A percentile compares a stretch with the other conserved stretches of the same genome.
These are phyloP conservation scores for Octopus bimaculoides DNA, from an alignment of 1,140 invertebrate species.

Conservation along the genomic window DNA sequence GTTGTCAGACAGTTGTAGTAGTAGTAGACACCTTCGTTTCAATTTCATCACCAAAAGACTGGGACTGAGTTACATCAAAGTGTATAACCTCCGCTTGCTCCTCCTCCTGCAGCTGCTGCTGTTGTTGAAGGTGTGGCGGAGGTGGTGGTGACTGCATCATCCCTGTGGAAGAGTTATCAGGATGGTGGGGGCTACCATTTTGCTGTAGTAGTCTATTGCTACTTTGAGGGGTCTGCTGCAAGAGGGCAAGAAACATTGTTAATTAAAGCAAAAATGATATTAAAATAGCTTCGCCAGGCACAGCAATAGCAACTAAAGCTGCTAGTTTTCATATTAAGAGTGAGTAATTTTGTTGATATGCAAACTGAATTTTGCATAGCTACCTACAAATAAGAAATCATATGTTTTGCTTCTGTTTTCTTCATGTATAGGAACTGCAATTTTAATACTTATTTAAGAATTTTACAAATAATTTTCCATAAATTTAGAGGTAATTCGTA, in stretches of 20 bases:
- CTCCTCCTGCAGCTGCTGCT: neutral
- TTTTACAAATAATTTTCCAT: too few species aligned
- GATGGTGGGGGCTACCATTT: neutral
- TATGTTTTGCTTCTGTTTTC: too few species aligned
- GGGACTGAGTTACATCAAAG: slow-evolving; percentile 1
- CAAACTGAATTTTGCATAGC: too few species aligned
- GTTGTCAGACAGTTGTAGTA: too few species aligned
- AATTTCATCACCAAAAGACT: neutral
- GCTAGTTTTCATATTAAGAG: too few species aligned
- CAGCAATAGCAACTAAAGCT: neutral
- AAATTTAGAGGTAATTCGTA: neutral
- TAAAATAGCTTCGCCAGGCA: neutral
- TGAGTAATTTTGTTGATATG: too few species aligned
- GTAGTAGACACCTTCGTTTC: neutral
- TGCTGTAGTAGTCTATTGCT: neutral
- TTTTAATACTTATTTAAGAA: too few species aligned
- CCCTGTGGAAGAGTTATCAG: neutral
- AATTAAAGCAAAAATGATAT: neutral
- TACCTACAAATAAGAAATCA: too few species aligned
- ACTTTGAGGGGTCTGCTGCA: neutral
- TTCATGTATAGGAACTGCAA: too few species aligned
- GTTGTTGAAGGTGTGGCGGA: neutral
- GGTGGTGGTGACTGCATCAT: neutral
- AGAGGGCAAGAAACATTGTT: neutral
- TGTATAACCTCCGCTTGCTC: slow-evolving; percentile 8